phyloP scores from a whole-genome alignment of 1,140 invertebrate genomes.

The Anadara kagoshimensis region DNA sequence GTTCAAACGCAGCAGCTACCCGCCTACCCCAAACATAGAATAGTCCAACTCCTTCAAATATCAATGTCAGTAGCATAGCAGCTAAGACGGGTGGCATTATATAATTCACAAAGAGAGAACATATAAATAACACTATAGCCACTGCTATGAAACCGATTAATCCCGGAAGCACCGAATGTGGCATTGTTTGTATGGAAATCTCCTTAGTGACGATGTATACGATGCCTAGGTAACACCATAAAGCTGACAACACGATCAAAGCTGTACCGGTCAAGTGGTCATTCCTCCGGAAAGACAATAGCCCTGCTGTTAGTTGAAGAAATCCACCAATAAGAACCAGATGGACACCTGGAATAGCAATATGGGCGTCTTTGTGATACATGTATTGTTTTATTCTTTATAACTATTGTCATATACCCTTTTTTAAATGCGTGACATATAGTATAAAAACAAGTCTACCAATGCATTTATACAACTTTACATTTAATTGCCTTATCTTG shows the following conservation, averaged over 20 bases:
- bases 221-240: conserved; percentile 60
- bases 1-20: conserved; percentile 61
- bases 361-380: too few species aligned
- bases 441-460: too few species aligned
- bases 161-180: conserved; percentile 45
- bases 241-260: conserved; percentile 54
- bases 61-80: conserved; percentile 53
- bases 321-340: conserved; percentile 60
- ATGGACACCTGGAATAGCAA: conserved; percentile 52
- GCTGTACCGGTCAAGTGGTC: conserved; percentile 60
- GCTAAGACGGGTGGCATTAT: conserved; percentile 60
- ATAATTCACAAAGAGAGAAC: conserved; percentile 61
- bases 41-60: conserved; percentile 58
- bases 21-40: conserved; percentile 54
- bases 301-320: conserved; percentile 52
- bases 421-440: too few species aligned
- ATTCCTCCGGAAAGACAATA: conserved; percentile 54
- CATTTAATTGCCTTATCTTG: too few species aligned
- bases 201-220: conserved; percentile 42
- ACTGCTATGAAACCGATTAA: conserved; percentile 57
- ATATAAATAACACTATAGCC: conserved; percentile 54
- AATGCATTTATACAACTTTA: too few species aligned
- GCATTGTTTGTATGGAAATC: conserved; percentile 20
- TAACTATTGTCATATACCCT: too few species aligned
- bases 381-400: too few species aligned